Percentiles rank a stretch among this genome's conserved stretches.
Evolutionary conservation across 1,140 invertebrate genomes (phyloP).

Genomic region (Pachyrhynchus sulphureomaculatus): DNA sequence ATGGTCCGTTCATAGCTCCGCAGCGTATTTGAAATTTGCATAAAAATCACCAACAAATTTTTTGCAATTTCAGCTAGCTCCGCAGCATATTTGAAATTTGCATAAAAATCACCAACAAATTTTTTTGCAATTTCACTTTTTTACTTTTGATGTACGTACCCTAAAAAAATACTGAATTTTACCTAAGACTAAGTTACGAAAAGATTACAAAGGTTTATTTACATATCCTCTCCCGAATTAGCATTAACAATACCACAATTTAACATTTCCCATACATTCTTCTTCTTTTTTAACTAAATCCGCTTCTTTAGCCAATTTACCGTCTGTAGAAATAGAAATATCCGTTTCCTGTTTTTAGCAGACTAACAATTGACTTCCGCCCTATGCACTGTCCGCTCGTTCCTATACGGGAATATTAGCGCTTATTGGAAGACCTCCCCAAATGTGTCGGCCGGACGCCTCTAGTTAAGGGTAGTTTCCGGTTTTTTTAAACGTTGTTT

Average conservation of each 20-base stretch:
- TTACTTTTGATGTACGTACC: too few relatives aligned
- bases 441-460: conserved; percentile 13
- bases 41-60: too few relatives aligned
- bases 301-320: conserved; percentile 25
- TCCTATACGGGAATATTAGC: conserved; percentile 15
- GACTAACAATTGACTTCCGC: conserved; percentile 25
- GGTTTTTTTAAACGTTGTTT: background rate
- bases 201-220: too few relatives aligned
- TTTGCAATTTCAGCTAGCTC: too few relatives aligned
- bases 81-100: too few relatives aligned
- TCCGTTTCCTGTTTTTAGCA: conserved; percentile 27
- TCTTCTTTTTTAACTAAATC: conserved; percentile 16
- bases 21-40: too few relatives aligned
- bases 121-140: too few relatives aligned
- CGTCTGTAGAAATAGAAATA: conserved; percentile 15
- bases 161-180: too few relatives aligned
- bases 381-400: background rate
- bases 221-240: conserved; percentile 1
- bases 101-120: too few relatives aligned
- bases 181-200: too few relatives aligned
- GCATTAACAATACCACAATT: too few relatives aligned
- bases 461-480: conserved; percentile 26
- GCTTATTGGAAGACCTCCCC: conserved; percentile 19
- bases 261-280: conserved; percentile 10
- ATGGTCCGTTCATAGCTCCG: too few relatives aligned